Base-by-base conservation (phyloP, 2,888 invertebrate genomes). In the Drosophila acutilabella region DNA sequence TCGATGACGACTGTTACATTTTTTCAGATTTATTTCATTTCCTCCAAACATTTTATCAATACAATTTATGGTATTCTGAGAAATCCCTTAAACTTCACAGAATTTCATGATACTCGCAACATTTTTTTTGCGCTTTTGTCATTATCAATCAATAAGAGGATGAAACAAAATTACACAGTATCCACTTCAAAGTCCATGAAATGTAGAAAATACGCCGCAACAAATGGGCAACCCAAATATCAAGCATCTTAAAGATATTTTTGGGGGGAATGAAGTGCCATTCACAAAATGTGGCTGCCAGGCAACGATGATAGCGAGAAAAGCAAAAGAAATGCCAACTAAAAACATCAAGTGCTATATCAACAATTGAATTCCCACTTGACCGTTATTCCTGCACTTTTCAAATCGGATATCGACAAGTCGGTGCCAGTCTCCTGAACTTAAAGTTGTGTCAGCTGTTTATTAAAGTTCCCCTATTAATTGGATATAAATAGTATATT, bases 211-310 rank as follows among this genome's bases (percentile, higher is more conserved):
- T 41, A 38, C 64, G 33, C 41, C 36, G 18, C 52, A 60, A 45
- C 54, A 56, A 59, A 45, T 56, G 13, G 26, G 11, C 50, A 60
- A 33, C 36, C n/a, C 52, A 48, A 65, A 54, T 41, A 44, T 47
- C 59, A 78, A 76, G 64, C 64, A 78, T 38, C 64, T 65, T 59
- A 75, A 69, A 64, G 64, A 74, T 61, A 59, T 78, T 74, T 58
- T 65, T 26, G 53, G 33, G 33, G 57, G 61, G 20, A 36, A 1
- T 20, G 53, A 54, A 64, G 58, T 10, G 26, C 13, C 56, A 54
- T 41, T n/a, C 47, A 47, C 23, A 23, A 42, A 67, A 52, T 54
- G 42, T 51, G 16, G 74, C 54, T 70, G 79, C 64, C 48, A 26
- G 44, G 78, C 74, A 74, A 78, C 74, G 11, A 33, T 42, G 61